phyloP scores from a whole-genome alignment of 2,113 vertebrate genomes.

The Tetrao urogallus region DNA sequence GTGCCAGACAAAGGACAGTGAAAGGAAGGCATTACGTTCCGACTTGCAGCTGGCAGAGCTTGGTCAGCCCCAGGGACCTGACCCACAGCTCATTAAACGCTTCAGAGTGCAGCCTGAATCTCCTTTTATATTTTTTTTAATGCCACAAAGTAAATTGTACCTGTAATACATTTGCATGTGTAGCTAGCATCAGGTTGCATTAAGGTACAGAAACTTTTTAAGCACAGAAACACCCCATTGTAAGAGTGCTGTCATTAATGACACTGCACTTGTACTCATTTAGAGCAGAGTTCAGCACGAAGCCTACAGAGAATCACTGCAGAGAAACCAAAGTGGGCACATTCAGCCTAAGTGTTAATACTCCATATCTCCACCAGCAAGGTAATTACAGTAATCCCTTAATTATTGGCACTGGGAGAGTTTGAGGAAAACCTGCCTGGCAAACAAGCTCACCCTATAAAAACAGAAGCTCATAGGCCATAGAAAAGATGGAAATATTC shows the following conservation, averaged over 20 bases:
- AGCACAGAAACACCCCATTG: conserved; percentile 53
- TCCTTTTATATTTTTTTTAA: conserved; percentile 12
- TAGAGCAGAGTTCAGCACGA: conserved; percentile 47
- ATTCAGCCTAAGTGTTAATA: neutral
- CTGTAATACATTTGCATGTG: conserved; percentile 39
- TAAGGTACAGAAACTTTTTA: conserved; percentile 50
- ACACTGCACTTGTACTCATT: conserved; percentile 32
- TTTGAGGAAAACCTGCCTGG: conserved; percentile 61
- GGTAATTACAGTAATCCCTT: conserved; percentile 66
- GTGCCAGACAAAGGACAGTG: neutral
- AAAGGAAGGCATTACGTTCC: neutral
- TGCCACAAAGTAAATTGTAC: conserved; percentile 29
- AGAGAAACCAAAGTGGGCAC: conserved; percentile 55
- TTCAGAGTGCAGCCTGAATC: neutral
- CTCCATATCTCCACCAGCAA: conserved; percentile 53
- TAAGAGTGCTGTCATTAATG: conserved; percentile 30
- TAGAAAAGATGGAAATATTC: conserved; percentile 1
- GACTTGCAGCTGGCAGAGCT: neutral
- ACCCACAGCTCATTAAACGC: conserved; percentile 31
- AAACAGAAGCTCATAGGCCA: neutral
- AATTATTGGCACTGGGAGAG: conserved; percentile 60
- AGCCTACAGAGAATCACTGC: conserved; percentile 40
- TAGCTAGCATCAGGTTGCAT: conserved; percentile 55
- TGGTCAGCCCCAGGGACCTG: neutral
- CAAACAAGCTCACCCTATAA: conserved; percentile 43